phyloP scores from a whole-genome alignment of 2,888 invertebrate species.

The Kuschelorhynchus macadamiae region DNA sequence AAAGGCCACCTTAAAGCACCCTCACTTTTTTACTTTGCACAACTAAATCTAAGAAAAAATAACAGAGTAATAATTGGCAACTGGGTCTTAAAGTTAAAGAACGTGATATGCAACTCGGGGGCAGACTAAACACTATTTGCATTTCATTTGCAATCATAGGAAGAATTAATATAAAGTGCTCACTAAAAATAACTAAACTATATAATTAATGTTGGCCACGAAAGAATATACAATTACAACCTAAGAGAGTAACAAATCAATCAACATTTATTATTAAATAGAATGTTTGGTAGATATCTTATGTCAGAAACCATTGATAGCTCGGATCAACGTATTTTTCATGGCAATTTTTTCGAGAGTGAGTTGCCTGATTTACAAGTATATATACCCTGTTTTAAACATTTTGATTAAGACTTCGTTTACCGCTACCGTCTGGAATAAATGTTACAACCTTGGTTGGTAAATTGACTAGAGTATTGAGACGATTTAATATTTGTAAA shows the following conservation, averaged over 20 bases:
- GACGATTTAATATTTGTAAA: neutral
- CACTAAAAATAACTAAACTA: constrained; percentile 25
- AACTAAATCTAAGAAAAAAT: constrained; percentile 21
- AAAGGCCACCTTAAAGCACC: too few relatives aligned
- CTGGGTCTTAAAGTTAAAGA: constrained; percentile 33
- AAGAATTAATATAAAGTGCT: constrained; percentile 32
- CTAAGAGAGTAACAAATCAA: constrained; percentile 43
- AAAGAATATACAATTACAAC: constrained; percentile 38
- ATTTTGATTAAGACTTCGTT: too few relatives aligned
- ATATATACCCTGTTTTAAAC: neutral
- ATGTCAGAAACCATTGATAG: constrained; percentile 40
- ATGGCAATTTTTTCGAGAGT: constrained; percentile 23
- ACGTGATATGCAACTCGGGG: constrained; percentile 43
- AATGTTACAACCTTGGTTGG: neutral
- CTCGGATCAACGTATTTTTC: constrained; percentile 10
- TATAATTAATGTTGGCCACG: constrained; percentile 43
- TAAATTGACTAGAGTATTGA: neutral
- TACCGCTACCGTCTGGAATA: constrained; percentile 1
- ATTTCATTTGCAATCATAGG: constrained; percentile 35
- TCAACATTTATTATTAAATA: constrained; percentile 31
- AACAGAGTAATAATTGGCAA: constrained; percentile 36
- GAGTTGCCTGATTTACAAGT: neutral
- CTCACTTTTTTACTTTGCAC: constrained; percentile 43
- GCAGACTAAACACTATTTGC: constrained; percentile 37
- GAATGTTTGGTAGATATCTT: constrained; percentile 32